Evolutionary conservation across 1,140 invertebrate species (phyloP).

Genomic region (Scaptodrosophila lebanonensis): DNA sequence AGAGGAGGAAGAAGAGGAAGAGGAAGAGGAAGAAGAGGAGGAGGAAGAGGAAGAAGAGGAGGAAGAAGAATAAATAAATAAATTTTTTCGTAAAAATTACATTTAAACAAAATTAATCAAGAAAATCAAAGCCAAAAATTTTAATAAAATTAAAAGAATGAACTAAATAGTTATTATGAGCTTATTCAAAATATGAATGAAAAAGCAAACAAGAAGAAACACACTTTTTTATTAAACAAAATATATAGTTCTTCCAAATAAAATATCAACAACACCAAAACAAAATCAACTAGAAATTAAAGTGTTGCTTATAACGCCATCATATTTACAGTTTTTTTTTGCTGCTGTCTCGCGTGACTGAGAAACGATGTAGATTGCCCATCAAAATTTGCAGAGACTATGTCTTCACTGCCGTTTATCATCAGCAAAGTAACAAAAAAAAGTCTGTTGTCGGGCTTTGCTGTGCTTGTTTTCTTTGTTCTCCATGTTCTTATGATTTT

Average conservation of each 20-base stretch:
- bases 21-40: slow-evolving; percentile 81
- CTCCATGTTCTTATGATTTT: too few relatives aligned
- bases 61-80: slow-evolving; percentile 81
- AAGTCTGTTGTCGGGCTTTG: too few relatives aligned
- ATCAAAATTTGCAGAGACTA: too few relatives aligned
- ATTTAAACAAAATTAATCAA: slow-evolving; percentile 68
- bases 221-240: slow-evolving; percentile 59
- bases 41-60: slow-evolving; percentile 82
- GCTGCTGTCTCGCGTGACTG: too few relatives aligned
- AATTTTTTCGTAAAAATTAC: slow-evolving; percentile 71
- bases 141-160: slow-evolving; percentile 76
- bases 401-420: too few relatives aligned
- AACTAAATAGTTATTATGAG: slow-evolving; percentile 77
- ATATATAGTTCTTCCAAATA: slow-evolving; percentile 69
- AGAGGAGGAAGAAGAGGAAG: slow-evolving; percentile 84
- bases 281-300: slow-evolving; percentile 43
- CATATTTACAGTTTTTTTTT: slow-evolving; percentile 53
- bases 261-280: slow-evolving; percentile 24
- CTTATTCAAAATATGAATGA: slow-evolving; percentile 60
- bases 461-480: too few relatives aligned
- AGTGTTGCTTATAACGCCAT: slow-evolving; percentile 53
- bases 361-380: too few relatives aligned
- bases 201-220: slow-evolving; percentile 36
- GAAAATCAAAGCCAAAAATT: slow-evolving; percentile 65
- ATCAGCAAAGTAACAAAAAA: too few relatives aligned